Evolutionary conservation across 2,888 invertebrate genomes (phyloP), one percentile per base, ranked within the genome.

Genomic region (Therioaphis trifolii): DNA sequence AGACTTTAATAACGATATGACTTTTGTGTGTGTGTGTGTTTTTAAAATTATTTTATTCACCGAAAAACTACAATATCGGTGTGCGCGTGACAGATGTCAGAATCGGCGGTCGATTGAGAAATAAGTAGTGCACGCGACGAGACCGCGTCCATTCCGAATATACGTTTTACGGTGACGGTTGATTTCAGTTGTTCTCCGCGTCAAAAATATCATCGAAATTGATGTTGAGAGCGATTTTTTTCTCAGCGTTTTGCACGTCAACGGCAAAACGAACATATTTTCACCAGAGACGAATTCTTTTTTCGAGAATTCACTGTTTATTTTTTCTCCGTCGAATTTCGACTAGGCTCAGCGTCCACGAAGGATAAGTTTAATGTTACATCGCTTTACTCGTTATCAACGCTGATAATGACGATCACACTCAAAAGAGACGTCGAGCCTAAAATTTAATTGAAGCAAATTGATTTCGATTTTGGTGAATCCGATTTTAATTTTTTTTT

Each of bases 41-140:
- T 66, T 66, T 77, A 29, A 5, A 9, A 46, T 12, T 35, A 40
- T 68, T 40, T 35, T 35, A 18, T 29, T 66, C 66, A 1, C 52
- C 71, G 35, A 40, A 66, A 35, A 66, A 77, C 24, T 52, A 77
- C 24, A 52, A 66, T 66, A 52, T 66, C 7, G 2, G 49, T 40
- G 49, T 68, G 77, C 15, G 1, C 49, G 21, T 24, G 66, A 77
- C 77, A 77, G 49, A 77, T 52, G 66, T 77, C 77, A 77, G 66
- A 77, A 68, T 24, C 24, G 52, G 52, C 1, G 49, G 66, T 52
- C 66, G 24, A 21, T 35, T 7, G 35, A 35, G 35, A 35, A 35
- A 35, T 35, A n/a, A 35, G 35, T 35, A 35, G 7, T 35, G 55
- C 9, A 18, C 49, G 21, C 5, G 46, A 3, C 5, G 7, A 27